These are phyloP conservation scores for Bugula neritina DNA, from an alignment of 2,888 invertebrate species.

Conservation along the genomic window DNA sequence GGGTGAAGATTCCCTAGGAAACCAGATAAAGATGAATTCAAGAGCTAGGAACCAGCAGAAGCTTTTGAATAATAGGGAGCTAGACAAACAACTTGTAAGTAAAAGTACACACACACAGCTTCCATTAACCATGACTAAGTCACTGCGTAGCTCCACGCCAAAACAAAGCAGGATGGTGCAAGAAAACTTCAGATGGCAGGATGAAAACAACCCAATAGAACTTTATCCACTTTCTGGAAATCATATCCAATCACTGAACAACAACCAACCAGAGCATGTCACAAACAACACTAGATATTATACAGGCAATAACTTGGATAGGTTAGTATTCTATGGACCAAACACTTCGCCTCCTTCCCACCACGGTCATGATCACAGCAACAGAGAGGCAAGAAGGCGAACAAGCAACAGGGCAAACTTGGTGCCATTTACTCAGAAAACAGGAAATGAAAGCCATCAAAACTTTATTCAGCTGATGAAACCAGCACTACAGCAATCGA, in stretches of 20 bases:
- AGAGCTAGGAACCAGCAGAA: not conserved
- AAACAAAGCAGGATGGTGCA: not conserved
- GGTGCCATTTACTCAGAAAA: not conserved
- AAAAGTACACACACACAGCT: no score
- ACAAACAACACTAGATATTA: not conserved
- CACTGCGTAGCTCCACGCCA: not conserved
- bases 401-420: not conserved
- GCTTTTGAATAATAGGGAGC: not conserved
- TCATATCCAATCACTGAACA: not conserved
- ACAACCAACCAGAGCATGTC: not conserved
- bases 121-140: not conserved
- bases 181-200: not conserved
- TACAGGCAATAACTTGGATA: not conserved
- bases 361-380: not conserved
- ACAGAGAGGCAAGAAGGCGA: not conserved
- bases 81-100: not conserved
- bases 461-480: conserved; percentile 7
- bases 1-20: not conserved
- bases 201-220: not conserved
- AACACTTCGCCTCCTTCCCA: not conserved
- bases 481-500: not conserved
- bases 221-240: no score
- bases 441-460: not conserved
- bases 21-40: not conserved
- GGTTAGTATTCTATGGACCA: not conserved